Evolutionary conservation across 2,113 vertebrate genomes (phyloP).

Genomic region (Sinosuthora webbiana): DNA sequence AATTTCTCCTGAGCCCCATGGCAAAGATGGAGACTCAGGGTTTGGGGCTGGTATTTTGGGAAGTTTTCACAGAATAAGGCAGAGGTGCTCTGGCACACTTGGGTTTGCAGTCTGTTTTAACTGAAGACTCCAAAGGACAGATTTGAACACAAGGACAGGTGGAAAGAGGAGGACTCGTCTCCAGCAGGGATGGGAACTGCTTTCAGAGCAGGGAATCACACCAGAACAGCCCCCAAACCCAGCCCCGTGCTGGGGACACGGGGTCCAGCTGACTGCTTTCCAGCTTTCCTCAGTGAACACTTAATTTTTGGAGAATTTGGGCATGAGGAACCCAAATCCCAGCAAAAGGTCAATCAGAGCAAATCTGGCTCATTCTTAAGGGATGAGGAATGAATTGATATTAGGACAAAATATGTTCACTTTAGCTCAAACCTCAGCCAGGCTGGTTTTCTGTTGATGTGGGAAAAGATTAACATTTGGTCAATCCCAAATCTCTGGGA

Average conservation of each 20-base stretch:
- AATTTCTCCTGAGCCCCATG: not conserved
- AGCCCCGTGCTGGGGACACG: not conserved
- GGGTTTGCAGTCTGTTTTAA: not conserved
- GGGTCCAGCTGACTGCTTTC: not conserved
- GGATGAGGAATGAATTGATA: not conserved
- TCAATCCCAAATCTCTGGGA: not conserved
- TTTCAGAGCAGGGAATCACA: not conserved
- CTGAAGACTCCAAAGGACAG: not conserved
- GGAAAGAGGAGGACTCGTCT: not conserved
- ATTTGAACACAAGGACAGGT: accelerated
- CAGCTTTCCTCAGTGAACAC: not conserved
- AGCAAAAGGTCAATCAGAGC: not conserved
- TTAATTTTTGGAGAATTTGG: not conserved
- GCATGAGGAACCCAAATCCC: not conserved
- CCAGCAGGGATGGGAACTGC: not conserved
- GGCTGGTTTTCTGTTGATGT: not conserved
- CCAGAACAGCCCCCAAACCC: not conserved
- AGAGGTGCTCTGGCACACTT: not conserved
- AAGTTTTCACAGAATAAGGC: not conserved
- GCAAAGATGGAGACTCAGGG: no score
- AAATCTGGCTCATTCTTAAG: not conserved
- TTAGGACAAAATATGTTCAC: not conserved
- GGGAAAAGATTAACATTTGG: not conserved
- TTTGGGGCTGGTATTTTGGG: not conserved
- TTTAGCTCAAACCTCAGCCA: not conserved